A percentile compares a stretch with the other conserved stretches of the same genome.
Conservation (phyloP, 2,797 vertebrate species). For the Melanotaenia maccullochi region DNA sequence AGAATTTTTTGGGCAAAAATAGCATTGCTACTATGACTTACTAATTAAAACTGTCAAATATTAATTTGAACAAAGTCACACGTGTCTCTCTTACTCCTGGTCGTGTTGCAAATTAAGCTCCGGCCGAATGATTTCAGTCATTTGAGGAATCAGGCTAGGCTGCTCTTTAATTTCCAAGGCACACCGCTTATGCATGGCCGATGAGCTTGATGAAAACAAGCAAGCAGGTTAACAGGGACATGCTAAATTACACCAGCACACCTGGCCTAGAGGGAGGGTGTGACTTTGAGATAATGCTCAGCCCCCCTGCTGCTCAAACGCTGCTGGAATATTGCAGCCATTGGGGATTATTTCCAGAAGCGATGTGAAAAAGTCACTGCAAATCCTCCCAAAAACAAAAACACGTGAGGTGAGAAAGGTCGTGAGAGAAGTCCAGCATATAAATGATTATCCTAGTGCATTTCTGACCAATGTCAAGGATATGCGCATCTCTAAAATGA, state of each 20-base stretch:
- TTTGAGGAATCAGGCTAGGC: constrained; percentile 65
- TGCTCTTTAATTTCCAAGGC: constrained; percentile 63
- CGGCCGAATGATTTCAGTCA: constrained; percentile 55
- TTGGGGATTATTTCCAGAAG: constrained; percentile 48
- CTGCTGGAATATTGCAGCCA: constrained; percentile 17
- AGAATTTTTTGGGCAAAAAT: constrained; percentile 7
- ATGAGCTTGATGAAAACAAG: constrained; percentile 74
- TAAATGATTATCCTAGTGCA: constrained; percentile 42
- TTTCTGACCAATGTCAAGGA: constrained; percentile 38
- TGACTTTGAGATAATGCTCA: constrained; percentile 63
- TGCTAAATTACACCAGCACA: constrained; percentile 73
- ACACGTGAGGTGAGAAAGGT: constrained; percentile 42
- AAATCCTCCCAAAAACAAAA: constrained; percentile 53
- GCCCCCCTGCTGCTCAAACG: constrained; percentile 1
- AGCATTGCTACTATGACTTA: constrained; percentile 3
- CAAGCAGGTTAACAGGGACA: constrained; percentile 72
- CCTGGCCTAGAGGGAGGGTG: constrained; percentile 69
- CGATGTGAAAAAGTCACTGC: constrained; percentile 38
- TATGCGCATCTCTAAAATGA: constrained; percentile 36
- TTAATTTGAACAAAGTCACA: constrained; percentile 37
- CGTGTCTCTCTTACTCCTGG: constrained; percentile 35
- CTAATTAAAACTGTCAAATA: constrained; percentile 40
- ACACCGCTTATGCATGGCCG: constrained; percentile 57
- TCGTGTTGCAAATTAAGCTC: constrained; percentile 45
- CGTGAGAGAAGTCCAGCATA: constrained; percentile 32